Base-by-base conservation (phyloP, 2,113 vertebrate genomes). In the Montifringilla adamsi region DNA sequence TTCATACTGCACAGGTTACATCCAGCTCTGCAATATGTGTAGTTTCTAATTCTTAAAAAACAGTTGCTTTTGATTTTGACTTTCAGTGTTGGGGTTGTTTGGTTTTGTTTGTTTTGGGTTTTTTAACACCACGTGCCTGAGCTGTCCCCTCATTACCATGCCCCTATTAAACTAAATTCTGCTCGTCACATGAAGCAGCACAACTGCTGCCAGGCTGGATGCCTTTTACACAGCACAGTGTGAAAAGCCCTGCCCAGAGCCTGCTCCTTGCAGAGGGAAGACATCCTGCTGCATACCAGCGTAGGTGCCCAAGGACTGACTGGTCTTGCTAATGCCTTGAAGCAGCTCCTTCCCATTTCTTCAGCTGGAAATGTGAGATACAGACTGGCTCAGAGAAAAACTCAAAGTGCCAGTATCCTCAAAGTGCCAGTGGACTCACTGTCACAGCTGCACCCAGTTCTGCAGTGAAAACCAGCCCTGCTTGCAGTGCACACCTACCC, bases 371-470 rank as follows among this genome's bases (percentile, higher is more conserved):
- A 46, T 2, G 1, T 9, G 35, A 63, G 35, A 21, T 4, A 30
- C 31, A 59, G 53, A 22, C 14, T 49, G 27, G 39, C 33, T 87
- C 68, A 76, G 59, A 33, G 20, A 58, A 70, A 67, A 80, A 49
- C 1, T 37, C 35, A 37, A 37, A 37, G 35, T n/a, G n/a, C n/a
- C n/a, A n/a, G 2, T 21, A 43, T 14, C 72, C 60, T 67, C 58
- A 27, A 63, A 62, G 33, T 1, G 9, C 15, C 68, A 47, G 52
- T 35, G 62, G 28, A 21, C 3, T 59, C 9, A n/a, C 44, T 21
- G 5, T 3, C 55, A 55, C 39, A 69, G 44, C 27, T 1, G 41
- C 22, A 43, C 2, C 19, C 49, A n/a, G 33, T 0, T 3, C 19
- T 56, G 22, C 55, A 64, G 53, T 7, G 68, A 63, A 11, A 53